Evolutionary conservation across 2,888 invertebrate genomes (phyloP).

Genomic region (Mongoloraphidia duomilia): DNA sequence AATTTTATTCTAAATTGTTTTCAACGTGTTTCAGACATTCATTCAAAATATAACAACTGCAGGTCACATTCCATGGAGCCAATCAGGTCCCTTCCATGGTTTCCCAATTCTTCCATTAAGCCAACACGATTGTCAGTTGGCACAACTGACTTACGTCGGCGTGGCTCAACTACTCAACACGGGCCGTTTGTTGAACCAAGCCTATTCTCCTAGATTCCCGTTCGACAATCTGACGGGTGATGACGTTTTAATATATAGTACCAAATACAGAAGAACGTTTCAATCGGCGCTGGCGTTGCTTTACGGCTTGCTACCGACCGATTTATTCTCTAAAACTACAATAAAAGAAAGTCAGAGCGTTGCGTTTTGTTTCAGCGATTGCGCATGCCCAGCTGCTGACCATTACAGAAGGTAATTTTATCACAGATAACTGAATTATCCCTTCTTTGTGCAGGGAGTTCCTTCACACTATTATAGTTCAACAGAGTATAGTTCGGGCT

Average conservation of each 20-base stretch:
- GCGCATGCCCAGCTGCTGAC: constrained; percentile 61
- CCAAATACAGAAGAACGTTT: constrained; percentile 76
- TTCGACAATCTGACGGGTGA: constrained; percentile 32
- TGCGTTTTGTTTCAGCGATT: constrained; percentile 74
- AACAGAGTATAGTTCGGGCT: no score
- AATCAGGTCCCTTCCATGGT: constrained; percentile 69
- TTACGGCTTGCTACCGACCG: constrained; percentile 53
- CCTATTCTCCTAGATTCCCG: constrained; percentile 37
- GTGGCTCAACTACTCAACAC: constrained; percentile 68
- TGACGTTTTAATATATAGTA: constrained; percentile 60
- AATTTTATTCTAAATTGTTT: not conserved
- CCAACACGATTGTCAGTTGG: constrained; percentile 59
- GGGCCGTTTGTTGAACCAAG: constrained; percentile 50
- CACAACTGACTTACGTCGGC: constrained; percentile 73
- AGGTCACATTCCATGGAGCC: constrained; percentile 57
- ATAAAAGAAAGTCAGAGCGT: constrained; percentile 67
- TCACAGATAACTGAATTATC: not conserved
- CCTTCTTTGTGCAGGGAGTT: no score
- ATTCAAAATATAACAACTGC: constrained; percentile 38
- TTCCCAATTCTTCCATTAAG: constrained; percentile 61
- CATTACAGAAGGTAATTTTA: constrained; percentile 34
- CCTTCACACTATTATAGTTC: no score
- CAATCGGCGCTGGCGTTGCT: constrained; percentile 76
- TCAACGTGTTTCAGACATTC: constrained; percentile 30
- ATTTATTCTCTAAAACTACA: constrained; percentile 47